Evolutionary conservation across 2,113 vertebrate genomes (phyloP).

Genomic region (Trogon surrucura): DNA sequence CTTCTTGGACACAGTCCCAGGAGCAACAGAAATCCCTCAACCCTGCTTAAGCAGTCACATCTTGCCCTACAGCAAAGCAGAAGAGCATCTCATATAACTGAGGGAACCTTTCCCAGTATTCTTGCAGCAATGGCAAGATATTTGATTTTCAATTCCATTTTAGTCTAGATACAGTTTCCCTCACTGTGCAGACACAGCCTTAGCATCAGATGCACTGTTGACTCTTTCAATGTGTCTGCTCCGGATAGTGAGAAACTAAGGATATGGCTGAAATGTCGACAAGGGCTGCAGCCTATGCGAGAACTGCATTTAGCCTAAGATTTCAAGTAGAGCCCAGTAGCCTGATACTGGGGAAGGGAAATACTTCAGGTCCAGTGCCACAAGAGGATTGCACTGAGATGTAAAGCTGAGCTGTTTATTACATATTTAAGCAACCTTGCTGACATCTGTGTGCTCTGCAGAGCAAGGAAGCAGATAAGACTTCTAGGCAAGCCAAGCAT

Average conservation of each 20-base stretch:
- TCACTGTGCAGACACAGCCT: neutral
- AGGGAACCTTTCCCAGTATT: neutral
- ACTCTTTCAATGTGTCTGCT: neutral
- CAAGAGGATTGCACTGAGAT: neutral
- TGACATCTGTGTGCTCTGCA: neutral
- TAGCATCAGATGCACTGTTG: neutral
- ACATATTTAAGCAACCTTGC: neutral
- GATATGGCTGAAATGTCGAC: neutral
- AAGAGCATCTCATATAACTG: neutral
- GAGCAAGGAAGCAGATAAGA: neutral
- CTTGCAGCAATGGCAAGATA: neutral
- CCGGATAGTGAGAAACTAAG: neutral
- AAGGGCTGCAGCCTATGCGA: neutral
- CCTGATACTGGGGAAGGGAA: neutral
- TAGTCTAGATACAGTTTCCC: neutral
- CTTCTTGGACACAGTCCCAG: neutral
- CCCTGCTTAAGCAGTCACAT: neutral
- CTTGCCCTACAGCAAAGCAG: neutral
- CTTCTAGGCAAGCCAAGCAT: neutral
- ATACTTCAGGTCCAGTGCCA: neutral
- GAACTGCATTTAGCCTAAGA: neutral
- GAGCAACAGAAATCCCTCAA: neutral
- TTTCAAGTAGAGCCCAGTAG: neutral
- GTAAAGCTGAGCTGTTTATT: neutral
- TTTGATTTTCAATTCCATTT: neutral